phyloP scores from a whole-genome alignment of 1,140 invertebrate genomes.

The Drosophila carrolli region DNA sequence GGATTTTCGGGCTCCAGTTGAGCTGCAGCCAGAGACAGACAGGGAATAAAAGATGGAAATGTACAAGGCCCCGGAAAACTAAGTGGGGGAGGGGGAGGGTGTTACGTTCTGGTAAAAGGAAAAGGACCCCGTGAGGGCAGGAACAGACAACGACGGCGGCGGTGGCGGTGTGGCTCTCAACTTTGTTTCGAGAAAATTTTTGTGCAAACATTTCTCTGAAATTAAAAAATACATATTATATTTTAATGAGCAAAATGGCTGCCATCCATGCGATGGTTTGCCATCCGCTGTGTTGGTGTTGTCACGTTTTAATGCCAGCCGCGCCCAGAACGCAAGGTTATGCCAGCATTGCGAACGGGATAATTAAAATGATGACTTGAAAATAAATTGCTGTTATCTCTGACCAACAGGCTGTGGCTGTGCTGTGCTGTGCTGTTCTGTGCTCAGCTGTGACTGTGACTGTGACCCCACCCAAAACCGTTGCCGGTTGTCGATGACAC shows the following conservation, averaged over 20 bases:
- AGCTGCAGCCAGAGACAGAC: constrained; percentile 49
- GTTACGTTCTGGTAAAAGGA: constrained; percentile 8
- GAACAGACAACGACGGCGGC: constrained; percentile 17
- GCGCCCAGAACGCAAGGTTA: constrained; percentile 73
- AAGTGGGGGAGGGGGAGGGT: background rate
- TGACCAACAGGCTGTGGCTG: constrained; percentile 74
- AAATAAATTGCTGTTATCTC: constrained; percentile 84
- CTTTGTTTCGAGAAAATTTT: constrained; percentile 84
- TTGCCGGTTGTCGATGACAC: constrained; percentile 71
- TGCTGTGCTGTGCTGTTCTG: background rate
- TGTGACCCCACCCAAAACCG: constrained; percentile 43
- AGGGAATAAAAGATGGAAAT: constrained; percentile 54
- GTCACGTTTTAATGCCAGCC: constrained; percentile 76
- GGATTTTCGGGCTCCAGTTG: constrained; percentile 46
- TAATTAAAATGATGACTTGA: constrained; percentile 85
- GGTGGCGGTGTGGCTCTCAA: constrained; percentile 35
- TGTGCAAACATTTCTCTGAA: constrained; percentile 84
- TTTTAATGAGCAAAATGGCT: constrained; percentile 84
- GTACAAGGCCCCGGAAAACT: constrained; percentile 10
- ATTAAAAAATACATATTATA: constrained; percentile 85
- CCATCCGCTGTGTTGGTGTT: constrained; percentile 36
- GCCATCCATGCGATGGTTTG: constrained; percentile 26
- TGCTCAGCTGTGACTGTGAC: too few relatives aligned
- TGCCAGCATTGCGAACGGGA: constrained; percentile 79
- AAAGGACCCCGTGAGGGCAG: constrained; percentile 9